Base-by-base conservation (phyloP, 1,140 invertebrate genomes). In the Planococcus citri region DNA sequence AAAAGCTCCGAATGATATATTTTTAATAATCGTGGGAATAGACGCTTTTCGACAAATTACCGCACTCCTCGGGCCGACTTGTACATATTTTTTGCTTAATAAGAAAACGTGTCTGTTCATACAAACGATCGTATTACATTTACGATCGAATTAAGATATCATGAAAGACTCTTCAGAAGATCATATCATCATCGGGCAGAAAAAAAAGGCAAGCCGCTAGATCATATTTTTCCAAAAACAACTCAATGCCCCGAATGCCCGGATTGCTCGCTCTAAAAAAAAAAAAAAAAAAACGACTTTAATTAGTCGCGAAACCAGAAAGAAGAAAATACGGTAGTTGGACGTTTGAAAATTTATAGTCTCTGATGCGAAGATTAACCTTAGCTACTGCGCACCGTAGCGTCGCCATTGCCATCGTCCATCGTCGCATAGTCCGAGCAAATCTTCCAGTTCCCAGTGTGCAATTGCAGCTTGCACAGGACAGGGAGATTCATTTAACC, bases 101-200 rank as follows among this genome's bases (percentile, higher is more conserved):
- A 51, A 51, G 41, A 51, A 51, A 51, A 51, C 41, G 41, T 51
- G 41, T n/a, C 41, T 20, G 41, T 51, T 51, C 41, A 51, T 51
- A 51, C 41, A 51, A 51, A 51, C 41, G 41, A 51, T 51, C 41
- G 41, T 51, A 51, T 51, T 51, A 51, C n/a, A 17, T 14, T 51
- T 51, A 51, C 41, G 41, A 51, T 51, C n/a, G 41, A 51, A 51
- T 33, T 14, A 51, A 51, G 41, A 51, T 51, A 51, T 51, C 41
- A 51, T n/a, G 6, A 3, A 17, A 17, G 12, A 37, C 33, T 14
- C 33, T 20, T 51, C 41, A 51, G 12, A n/a, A n/a, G n/a, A 14
- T 51, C 3, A 20, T 51, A 17, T 51, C n/a, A 17, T 51, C 33
- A 6, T 37, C 14, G 6, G 6, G 33, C 6, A 37, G 14, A 37